Evolutionary conservation across 2,888 invertebrate genomes (phyloP), one percentile per base, ranked within the genome.

Genomic region (Pyralis farinalis): DNA sequence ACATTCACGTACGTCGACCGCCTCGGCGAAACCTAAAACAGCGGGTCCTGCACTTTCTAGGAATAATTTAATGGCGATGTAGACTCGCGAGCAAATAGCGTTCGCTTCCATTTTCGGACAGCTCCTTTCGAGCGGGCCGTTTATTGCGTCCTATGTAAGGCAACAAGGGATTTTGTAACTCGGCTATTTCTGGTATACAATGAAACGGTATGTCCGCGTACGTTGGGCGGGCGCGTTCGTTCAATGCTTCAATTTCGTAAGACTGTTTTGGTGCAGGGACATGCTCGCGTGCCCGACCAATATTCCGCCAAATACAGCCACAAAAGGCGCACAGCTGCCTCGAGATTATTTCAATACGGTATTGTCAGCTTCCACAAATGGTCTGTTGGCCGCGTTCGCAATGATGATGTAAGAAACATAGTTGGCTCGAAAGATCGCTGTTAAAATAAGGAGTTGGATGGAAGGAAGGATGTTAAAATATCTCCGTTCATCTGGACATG

Each of bases 11-110:
- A 38, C 33, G 33, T 38, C 43, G 37, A 37, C 31, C 43, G 39
- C 34, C 32, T 32, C 27, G 8, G 12, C 25, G 22, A 16, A 16
- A 16, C 16, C 4, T 16, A 16, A 16, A 16, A 16, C 16, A 4
- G 16, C 16, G 16, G 16, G 16, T 16, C 27, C 27, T 27, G 32
- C 22, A 31, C 30, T 40, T 44, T 44, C 33, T 44, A 50, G 49
- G 27, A 51, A 50, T 44, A 49, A 53, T 48, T 41, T 36, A 42
- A 46, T 43, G 43, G 40, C 40, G 50, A 54, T 55, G 53, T 51
- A 63, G 79, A 77, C 75, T 73, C 77, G 80, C 71, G 66, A 77
- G 79, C 80, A 82, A 80, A 80, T 70, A 63, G 63, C 54, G 65
- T 74, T 72, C 70, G 63, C 68, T 71, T 69, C 75, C 75, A 66